These are phyloP conservation scores for Notodonta dromedarius DNA, from an alignment of 2,888 invertebrate genomes.

Conservation along the genomic window DNA sequence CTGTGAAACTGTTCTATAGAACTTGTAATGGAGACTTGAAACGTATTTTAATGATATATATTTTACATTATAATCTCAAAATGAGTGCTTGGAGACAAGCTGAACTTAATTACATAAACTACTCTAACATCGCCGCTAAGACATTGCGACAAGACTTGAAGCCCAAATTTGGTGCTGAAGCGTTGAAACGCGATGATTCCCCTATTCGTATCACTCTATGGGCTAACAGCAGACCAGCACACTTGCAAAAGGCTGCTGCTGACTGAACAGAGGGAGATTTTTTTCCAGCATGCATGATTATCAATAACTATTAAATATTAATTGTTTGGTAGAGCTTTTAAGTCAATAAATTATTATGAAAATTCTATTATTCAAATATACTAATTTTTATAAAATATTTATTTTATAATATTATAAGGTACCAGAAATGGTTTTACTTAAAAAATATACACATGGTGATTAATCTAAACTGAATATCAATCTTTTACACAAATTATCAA, in stretches of 20 bases:
- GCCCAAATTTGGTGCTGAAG: slow-evolving; percentile 88
- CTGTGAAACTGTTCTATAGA: too few species aligned
- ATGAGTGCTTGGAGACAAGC: slow-evolving; percentile 94
- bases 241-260: slow-evolving; percentile 52
- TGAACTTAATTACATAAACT: slow-evolving; percentile 96
- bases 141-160: slow-evolving; percentile 92
- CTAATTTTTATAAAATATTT: too few species aligned
- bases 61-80: slow-evolving; percentile 45
- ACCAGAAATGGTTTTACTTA: too few species aligned
- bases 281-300: slow-evolving; percentile 54
- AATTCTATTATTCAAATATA: too few species aligned
- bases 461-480: too few species aligned
- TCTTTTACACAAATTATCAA: too few species aligned
- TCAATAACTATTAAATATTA: slow-evolving; percentile 54
- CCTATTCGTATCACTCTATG: slow-evolving; percentile 93
- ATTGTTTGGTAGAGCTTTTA: slow-evolving; percentile 51
- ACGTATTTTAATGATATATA: too few species aligned
- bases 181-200: slow-evolving; percentile 89
- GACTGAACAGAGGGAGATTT: slow-evolving; percentile 50
- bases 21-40: too few species aligned
- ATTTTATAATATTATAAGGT: too few species aligned
- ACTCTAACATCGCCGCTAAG: slow-evolving; percentile 96
- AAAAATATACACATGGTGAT: too few species aligned
- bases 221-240: slow-evolving; percentile 94
- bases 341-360: slow-evolving; percentile 49